phyloP scores from a whole-genome alignment of 2,888 invertebrate species.

The Troides oblongomaculatus region DNA sequence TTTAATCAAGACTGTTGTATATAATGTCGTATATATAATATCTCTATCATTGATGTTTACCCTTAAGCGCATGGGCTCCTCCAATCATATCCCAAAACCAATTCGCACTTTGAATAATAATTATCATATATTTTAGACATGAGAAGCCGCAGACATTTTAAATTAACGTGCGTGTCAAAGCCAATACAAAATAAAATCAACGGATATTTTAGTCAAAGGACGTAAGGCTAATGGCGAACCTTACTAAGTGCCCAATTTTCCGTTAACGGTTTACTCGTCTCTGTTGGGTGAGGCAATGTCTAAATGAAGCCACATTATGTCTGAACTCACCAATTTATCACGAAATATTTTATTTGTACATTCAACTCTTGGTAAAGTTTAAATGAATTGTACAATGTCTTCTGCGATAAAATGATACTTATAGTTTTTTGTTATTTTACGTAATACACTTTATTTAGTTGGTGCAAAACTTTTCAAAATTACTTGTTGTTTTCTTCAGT shows the following conservation, averaged over 20 bases:
- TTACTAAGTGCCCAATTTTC: conserved; percentile 16
- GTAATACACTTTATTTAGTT: too few species aligned
- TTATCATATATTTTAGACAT: neutral
- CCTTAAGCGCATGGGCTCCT: too few species aligned
- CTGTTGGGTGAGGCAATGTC: conserved; percentile 3
- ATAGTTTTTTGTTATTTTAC: too few species aligned
- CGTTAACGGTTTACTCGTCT: conserved; percentile 11
- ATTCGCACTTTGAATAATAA: too few species aligned
- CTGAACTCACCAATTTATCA: neutral
- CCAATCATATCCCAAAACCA: too few species aligned
- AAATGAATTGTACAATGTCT: neutral
- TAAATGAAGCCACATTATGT: neutral
- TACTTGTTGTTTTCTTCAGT: too few species aligned
- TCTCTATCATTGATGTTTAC: too few species aligned
- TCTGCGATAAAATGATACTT: too few species aligned
- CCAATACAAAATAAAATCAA: neutral
- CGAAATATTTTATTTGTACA: neutral
- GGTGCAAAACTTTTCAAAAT: too few species aligned
- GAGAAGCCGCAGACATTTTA: neutral
- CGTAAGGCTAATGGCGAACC: neutral
- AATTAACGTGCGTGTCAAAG: neutral
- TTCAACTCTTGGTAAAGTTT: neutral
- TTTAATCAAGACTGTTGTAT: neutral
- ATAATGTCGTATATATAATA: too few species aligned
- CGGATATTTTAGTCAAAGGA: conserved; percentile 15